Base-by-base conservation (phyloP, 1,140 invertebrate genomes). In the Drosophila ananassae region DNA sequence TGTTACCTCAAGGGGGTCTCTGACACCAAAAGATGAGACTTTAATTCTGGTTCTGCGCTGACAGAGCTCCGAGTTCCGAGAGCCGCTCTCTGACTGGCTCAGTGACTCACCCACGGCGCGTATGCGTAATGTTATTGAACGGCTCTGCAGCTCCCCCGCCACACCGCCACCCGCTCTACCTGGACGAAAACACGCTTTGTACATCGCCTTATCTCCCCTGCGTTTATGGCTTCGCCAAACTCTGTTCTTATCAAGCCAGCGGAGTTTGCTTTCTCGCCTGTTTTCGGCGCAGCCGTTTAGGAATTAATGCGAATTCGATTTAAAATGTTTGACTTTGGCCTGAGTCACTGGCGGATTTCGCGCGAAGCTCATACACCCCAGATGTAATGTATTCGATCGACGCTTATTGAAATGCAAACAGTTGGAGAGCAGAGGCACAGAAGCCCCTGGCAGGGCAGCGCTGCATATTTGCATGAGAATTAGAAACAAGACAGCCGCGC, bases 391-490 rank as follows among this genome's bases (percentile, higher is more conserved):
- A 30, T 51, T 30, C 48, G 7, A 52, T 77, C 73, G 58, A 22
- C 41, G 44, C 50, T 61, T 59, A 74, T 77, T 77, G 53, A 77
- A 77, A 71, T 77, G 74, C 73, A 84, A 84, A 84, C 76, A 85
- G 80, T 84, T 82, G 63, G 79, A 30, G 75, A 80, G 66, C 81
- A 85, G 61, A 41, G 53, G 32, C 63, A 72, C 75, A 55, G 64
- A 73, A 72, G 56, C 56, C 12, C 30, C 55, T 37, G 34, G 13
- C 13, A 47, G 21, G 48, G 54, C 34, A 62, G 53, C 62, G 39
- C 24, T 77, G 71, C 75, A 89, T 73, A 87, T 89, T 87, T 87
- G 79, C 83, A 89, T 89, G 78, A 89, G 83, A 89, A 89, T 89
- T 83, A 83, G 83, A 87, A 85, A 85, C 44, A 24, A 75, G 74